phyloP scores from a whole-genome alignment of 2,113 vertebrate genomes.

The Ahaetulla prasina region DNA sequence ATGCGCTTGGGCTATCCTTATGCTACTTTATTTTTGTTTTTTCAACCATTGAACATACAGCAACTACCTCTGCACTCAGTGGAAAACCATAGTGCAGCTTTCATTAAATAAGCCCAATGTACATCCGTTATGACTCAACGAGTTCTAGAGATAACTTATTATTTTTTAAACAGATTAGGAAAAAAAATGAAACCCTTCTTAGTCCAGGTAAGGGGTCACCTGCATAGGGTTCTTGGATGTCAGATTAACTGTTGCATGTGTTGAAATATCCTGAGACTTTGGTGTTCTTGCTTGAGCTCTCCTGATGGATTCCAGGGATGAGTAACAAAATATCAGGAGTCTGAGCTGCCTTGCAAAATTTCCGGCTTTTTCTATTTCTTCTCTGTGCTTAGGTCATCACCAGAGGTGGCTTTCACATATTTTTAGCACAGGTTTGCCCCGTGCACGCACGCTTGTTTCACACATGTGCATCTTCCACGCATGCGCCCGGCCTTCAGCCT shows the following conservation, averaged over 20 bases:
- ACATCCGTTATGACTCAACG: background rate
- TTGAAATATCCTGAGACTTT: background rate
- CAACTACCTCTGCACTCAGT: too few relatives aligned
- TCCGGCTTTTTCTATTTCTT: background rate
- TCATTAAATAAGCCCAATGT: background rate
- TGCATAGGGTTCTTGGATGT: background rate
- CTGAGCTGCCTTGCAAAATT: background rate
- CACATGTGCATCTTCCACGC: too few relatives aligned
- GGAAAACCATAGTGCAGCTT: background rate
- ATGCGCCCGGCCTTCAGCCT: rapidly evolving
- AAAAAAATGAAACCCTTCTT: background rate
- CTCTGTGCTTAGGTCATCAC: background rate
- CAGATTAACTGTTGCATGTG: background rate
- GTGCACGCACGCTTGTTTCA: too few relatives aligned
- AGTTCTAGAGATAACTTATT: background rate
- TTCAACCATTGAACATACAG: background rate
- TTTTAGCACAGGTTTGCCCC: too few relatives aligned
- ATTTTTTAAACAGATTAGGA: background rate
- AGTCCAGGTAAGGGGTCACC: background rate
- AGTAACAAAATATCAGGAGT: background rate
- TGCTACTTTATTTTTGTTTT: background rate
- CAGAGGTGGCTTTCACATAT: too few relatives aligned
- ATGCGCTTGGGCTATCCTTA: background rate
- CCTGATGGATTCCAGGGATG: background rate
- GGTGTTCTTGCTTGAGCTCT: background rate